These are phyloP conservation scores for Listrodromus nycthemerus DNA, from an alignment of 2,888 invertebrate species.

Conservation along the genomic window DNA sequence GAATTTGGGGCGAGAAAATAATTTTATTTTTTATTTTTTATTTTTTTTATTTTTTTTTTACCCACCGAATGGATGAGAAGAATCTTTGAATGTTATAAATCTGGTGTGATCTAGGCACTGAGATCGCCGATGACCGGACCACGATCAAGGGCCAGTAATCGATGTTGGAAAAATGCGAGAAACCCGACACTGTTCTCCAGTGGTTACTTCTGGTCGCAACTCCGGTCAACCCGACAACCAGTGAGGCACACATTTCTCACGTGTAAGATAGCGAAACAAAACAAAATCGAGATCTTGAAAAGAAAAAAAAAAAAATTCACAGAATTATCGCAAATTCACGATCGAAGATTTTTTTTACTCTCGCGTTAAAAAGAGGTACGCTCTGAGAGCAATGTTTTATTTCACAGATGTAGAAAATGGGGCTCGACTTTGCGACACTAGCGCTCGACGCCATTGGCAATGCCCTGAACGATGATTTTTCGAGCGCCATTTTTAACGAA, in stretches of 20 bases:
- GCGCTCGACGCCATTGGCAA: slow-evolving; percentile 2
- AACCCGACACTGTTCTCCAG: slow-evolving; percentile 16
- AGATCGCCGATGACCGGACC: slow-evolving; percentile 47
- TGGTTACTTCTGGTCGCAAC: slow-evolving; percentile 14
- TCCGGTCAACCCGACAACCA: slow-evolving; percentile 36
- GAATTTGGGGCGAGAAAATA: slow-evolving; percentile 1
- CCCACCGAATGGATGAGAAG: slow-evolving; percentile 7
- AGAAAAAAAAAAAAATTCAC: slow-evolving; percentile 44
- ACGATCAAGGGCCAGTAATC: slow-evolving; percentile 34
- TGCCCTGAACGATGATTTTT: slow-evolving; percentile 17
- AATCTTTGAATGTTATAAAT: slow-evolving; percentile 52
- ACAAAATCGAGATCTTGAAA: background rate
- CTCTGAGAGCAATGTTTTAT: slow-evolving; percentile 75
- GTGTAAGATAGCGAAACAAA: slow-evolving; percentile 51
- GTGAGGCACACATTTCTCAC: slow-evolving; percentile 22
- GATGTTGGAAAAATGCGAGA: slow-evolving; percentile 23
- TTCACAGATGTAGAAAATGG: slow-evolving; percentile 71
- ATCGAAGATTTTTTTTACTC: slow-evolving; percentile 3
- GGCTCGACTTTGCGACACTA: slow-evolving; percentile 49
- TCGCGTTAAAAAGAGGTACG: slow-evolving; percentile 32
- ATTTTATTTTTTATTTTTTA: background rate
- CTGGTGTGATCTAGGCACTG: slow-evolving; percentile 63
- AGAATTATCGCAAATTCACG: slow-evolving; percentile 33
- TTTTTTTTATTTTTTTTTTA: background rate
- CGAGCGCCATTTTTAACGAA: slow-evolving; percentile 19